A percentile compares a stretch with the other conserved stretches of the same genome.
Conservation (phyloP, 2,888 invertebrate genomes). For the Morpho helenor region DNA sequence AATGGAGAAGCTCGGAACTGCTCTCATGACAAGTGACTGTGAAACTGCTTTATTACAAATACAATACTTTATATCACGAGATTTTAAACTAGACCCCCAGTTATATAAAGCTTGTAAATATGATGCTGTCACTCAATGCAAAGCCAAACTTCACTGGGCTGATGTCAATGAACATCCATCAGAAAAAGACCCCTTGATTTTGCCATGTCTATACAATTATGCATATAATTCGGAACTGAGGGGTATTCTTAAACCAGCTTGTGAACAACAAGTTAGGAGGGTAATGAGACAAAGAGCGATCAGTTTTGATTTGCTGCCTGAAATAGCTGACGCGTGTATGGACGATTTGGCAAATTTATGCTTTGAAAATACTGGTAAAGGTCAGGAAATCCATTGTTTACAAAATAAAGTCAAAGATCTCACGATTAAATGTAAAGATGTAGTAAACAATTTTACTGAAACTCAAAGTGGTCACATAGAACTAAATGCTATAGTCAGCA, state of each 20-base stretch:
- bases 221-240: conserved; percentile 77
- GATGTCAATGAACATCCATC: conserved; percentile 83
- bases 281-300: conserved; percentile 96
- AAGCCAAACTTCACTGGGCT: conserved; percentile 88
- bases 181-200: conserved; percentile 88
- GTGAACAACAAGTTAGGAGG: conserved; percentile 89
- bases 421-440: conserved; percentile 84
- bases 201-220: conserved; percentile 93
- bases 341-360: conserved; percentile 91
- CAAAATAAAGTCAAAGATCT: conserved; percentile 90
- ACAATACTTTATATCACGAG: conserved; percentile 97
- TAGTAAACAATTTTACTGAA: conserved; percentile 92
- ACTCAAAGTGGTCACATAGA: conserved; percentile 93
- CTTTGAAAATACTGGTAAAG: conserved; percentile 90
- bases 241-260: conserved; percentile 78
- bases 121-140: conserved; percentile 91
- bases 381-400: conserved; percentile 95
- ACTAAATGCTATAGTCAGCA: conserved; percentile 92
- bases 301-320: conserved; percentile 95
- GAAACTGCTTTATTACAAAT: conserved; percentile 95
- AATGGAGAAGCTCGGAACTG: conserved; percentile 93
- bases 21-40: conserved; percentile 92
- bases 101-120: conserved; percentile 92
- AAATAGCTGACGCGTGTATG: conserved; percentile 94
- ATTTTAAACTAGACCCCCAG: conserved; percentile 94